Percentiles rank a stretch among this genome's conserved stretches.
These are phyloP conservation scores for Erythrolamprus reginae DNA, from an alignment of 2,113 vertebrate genomes.

Conservation along the genomic window DNA sequence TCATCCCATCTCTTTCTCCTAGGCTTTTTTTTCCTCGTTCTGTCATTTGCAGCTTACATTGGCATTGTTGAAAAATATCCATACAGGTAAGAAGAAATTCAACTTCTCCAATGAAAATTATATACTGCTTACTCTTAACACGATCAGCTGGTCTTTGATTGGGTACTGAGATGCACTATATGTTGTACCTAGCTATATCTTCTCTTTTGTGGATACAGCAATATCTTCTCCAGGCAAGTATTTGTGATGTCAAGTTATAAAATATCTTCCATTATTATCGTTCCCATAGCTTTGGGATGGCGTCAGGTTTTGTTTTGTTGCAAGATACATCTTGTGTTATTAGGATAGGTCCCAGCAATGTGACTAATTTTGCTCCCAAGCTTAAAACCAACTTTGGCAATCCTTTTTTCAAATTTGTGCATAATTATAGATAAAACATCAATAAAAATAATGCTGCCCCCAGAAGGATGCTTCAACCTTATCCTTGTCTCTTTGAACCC, in stretches of 20 bases:
- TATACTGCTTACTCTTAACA: not conserved
- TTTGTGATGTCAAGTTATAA: not conserved
- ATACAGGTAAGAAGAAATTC: constrained; percentile 48
- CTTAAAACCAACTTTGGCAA: not conserved
- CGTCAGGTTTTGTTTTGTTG: not conserved
- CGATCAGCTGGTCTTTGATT: not conserved
- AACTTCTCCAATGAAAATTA: fast-evolving
- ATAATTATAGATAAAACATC: not conserved
- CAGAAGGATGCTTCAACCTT: not conserved
- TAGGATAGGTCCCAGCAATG: not conserved
- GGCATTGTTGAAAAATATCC: not conserved
- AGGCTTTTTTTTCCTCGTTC: not conserved
- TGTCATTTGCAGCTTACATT: constrained; percentile 24
- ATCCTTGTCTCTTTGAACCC: not conserved
- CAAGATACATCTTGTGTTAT: not conserved
- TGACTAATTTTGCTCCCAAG: not conserved
- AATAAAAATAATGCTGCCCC: not conserved
- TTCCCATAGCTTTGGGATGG: not conserved
- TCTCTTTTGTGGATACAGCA: not conserved
- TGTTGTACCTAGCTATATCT: not conserved
- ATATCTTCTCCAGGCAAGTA: fast-evolving
- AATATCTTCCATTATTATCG: fast-evolving
- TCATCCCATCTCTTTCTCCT: constrained; percentile 9
- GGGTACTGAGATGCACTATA: not conserved
- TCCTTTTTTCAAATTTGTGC: not conserved